Percentiles rank a stretch among this genome's conserved stretches.
phyloP scores from a whole-genome alignment of 2,797 vertebrate species.

The Parotocinclus haroldoi region DNA sequence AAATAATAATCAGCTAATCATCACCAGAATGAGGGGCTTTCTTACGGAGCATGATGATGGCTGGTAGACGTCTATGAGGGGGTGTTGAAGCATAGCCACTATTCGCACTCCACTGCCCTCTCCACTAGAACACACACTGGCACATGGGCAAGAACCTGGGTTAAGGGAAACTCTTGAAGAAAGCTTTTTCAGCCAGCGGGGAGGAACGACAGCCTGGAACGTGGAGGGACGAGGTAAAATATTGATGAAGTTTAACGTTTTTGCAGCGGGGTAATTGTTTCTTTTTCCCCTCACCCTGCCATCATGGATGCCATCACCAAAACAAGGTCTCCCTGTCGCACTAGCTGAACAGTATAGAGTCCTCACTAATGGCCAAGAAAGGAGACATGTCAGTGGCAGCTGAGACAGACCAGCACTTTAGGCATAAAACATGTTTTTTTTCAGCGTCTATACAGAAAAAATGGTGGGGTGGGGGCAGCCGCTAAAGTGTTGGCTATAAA shows the following conservation, averaged over 20 bases:
- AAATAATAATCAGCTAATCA: constrained; percentile 68
- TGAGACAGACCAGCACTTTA: constrained; percentile 26
- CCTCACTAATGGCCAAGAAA: constrained; percentile 39
- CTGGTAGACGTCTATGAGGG: constrained; percentile 35
- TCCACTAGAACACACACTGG: constrained; percentile 22
- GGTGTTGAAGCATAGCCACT: constrained; percentile 21
- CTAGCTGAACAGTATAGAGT: constrained; percentile 26
- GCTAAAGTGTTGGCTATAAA: background rate
- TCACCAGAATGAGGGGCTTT: constrained; percentile 54
- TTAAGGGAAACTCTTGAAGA: constrained; percentile 42
- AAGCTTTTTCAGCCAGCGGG: constrained; percentile 41
- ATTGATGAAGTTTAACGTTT: constrained; percentile 64
- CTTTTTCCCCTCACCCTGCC: constrained; percentile 31
- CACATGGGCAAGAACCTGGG: constrained; percentile 33
- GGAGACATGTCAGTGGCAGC: constrained; percentile 24
- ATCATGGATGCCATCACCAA: constrained; percentile 52
- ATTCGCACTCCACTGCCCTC: constrained; percentile 39
- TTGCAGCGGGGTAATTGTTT: constrained; percentile 57
- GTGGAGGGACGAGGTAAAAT: constrained; percentile 58
- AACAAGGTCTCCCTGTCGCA: constrained; percentile 25
- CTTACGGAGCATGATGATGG: constrained; percentile 43
- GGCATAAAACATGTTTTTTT: background rate
- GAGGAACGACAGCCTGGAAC: constrained; percentile 52
- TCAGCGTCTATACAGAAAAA: constrained; percentile 7
- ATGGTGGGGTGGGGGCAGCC: background rate